Evolutionary conservation across 2,113 vertebrate species (phyloP).

Genomic region (Grantiella picta): DNA sequence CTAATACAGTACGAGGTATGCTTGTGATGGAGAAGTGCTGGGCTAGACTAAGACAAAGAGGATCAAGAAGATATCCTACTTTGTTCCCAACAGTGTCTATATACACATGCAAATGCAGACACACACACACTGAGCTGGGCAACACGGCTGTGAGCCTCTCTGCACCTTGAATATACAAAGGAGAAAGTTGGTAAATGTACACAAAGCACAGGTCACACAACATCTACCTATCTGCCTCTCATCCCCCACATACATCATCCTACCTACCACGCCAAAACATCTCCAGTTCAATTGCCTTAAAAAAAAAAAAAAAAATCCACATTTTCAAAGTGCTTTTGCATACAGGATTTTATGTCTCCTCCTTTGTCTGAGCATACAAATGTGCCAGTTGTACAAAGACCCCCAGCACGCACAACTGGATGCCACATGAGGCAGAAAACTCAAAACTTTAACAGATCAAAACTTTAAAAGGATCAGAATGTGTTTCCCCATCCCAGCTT

Average conservation of each 20-base stretch:
- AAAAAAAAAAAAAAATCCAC: neutral
- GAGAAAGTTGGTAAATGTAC: neutral
- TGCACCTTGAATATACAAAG: neutral
- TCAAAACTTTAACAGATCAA: neutral
- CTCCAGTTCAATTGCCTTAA: neutral
- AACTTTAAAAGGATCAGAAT: neutral
- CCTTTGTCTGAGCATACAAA: neutral
- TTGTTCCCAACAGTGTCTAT: neutral
- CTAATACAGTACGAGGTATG: neutral
- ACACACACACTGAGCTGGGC: neutral
- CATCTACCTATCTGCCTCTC: neutral
- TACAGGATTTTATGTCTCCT: neutral
- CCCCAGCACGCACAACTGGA: neutral
- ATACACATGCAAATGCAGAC: neutral
- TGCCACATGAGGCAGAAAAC: neutral
- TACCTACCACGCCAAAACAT: neutral
- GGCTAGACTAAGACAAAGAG: neutral
- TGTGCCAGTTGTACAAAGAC: neutral
- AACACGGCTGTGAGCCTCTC: neutral
- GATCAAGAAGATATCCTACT: neutral
- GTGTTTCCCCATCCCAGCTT: neutral
- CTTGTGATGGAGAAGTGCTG: neutral
- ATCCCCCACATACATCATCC: neutral
- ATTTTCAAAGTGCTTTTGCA: neutral
- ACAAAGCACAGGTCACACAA: neutral